A percentile compares a stretch with the other conserved stretches of the same genome.
phyloP scores from a whole-genome alignment of 2,888 invertebrate species.

The Nephrotoma appendiculata region DNA sequence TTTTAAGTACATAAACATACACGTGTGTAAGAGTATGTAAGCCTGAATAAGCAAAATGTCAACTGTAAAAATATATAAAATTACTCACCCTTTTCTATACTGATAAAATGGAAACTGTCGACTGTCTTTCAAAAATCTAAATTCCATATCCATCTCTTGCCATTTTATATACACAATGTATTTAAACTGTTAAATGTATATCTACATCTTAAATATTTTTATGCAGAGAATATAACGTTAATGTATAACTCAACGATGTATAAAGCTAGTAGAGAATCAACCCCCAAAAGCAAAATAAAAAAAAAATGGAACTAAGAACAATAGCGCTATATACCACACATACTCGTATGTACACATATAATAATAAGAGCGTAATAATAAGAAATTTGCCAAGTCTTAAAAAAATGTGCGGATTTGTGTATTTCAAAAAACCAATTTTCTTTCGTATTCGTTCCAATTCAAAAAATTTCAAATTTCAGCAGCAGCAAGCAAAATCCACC shows the following conservation, averaged over 20 bases:
- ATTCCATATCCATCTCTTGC: neutral
- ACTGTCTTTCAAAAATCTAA: slow-evolving; percentile 1
- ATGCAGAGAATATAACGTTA: neutral
- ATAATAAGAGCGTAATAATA: neutral
- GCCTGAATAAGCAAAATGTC: neutral
- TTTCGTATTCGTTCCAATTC: slow-evolving; percentile 1
- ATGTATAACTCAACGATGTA: neutral
- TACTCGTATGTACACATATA: neutral
- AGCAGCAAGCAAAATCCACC: neutral
- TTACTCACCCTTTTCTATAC: neutral
- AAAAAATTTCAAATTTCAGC: neutral
- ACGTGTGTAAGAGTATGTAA: neutral
- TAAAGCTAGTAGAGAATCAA: neutral
- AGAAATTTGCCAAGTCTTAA: neutral
- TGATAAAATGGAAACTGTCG: slow-evolving; percentile 1
- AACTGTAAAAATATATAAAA: neutral
- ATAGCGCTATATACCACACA: neutral
- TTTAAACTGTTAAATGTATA: neutral
- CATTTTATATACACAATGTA: neutral
- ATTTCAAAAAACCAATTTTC: slow-evolving; percentile 1
- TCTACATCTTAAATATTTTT: neutral
- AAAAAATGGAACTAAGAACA: neutral
- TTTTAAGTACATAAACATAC: neutral
- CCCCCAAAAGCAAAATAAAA: neutral
- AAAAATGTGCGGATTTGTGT: slow-evolving; percentile 1